phyloP scores from a whole-genome alignment of 1,140 invertebrate species.

The Meloidogyne floridensis region DNA sequence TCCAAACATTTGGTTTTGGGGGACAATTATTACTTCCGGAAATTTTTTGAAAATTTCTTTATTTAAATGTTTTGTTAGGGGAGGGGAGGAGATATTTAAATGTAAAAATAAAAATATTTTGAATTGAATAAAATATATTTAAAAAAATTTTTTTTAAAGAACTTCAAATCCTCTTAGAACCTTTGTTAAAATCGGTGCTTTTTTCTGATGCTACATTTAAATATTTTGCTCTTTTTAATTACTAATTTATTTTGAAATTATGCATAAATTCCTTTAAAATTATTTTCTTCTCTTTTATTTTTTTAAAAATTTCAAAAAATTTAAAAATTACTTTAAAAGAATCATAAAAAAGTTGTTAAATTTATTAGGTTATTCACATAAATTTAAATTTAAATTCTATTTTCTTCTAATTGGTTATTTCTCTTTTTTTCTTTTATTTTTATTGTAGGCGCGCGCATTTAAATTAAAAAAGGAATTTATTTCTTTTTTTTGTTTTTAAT shows the following conservation, averaged over 20 bases:
- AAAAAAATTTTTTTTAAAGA: no score
- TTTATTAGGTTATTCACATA: slow-evolving; percentile 12
- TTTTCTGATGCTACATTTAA: no score
- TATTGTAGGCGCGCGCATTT: not conserved
- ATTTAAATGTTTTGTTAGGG: not conserved
- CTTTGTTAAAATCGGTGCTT: no score
- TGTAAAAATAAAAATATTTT: not conserved
- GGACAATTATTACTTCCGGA: not conserved
- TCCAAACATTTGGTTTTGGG: not conserved
- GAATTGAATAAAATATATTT: not conserved
- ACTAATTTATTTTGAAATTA: no score
- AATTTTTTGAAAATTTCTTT: not conserved
- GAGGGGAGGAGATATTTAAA: not conserved
- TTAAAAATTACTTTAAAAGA: not conserved
- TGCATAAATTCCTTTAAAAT: not conserved
- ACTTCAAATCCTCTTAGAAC: no score
- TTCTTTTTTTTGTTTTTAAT: not conserved
- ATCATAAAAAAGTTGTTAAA: not conserved
- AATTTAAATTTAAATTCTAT: not conserved
- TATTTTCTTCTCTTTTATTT: not conserved
- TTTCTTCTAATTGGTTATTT: not conserved
- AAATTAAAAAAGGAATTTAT: not conserved
- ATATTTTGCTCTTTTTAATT: no score
- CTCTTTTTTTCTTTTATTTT: not conserved
- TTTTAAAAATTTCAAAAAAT: not conserved